These are phyloP conservation scores for Dolichotis patagonum DNA, from an alignment of 2,113 vertebrate genomes.

Conservation along the genomic window DNA sequence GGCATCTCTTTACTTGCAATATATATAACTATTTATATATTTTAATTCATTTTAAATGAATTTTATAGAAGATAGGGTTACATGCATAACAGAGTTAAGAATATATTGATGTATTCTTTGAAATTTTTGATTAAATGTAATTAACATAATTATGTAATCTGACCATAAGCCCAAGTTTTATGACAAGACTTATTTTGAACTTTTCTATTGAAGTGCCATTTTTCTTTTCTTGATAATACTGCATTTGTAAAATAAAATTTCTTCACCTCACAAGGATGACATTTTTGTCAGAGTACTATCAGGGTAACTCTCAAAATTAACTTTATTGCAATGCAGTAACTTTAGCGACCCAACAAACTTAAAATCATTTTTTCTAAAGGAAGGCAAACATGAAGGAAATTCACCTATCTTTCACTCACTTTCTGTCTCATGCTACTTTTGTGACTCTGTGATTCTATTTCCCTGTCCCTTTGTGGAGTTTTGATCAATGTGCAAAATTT, in stretches of 20 bases:
- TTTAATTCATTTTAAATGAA: neutral
- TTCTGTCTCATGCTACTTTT: neutral
- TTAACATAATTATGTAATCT: neutral
- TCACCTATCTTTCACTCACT: neutral
- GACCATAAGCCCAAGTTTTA: neutral
- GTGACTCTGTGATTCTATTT: neutral
- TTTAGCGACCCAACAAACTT: neutral
- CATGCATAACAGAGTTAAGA: neutral
- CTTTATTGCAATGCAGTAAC: neutral
- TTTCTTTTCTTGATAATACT: neutral
- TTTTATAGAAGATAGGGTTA: neutral
- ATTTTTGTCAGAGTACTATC: neutral
- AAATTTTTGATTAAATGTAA: neutral
- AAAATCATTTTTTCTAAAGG: neutral
- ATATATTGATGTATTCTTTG: neutral
- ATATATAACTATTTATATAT: neutral
- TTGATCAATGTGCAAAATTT: neutral
- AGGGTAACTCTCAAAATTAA: neutral
- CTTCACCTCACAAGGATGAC: neutral
- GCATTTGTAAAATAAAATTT: neutral
- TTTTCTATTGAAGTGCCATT: neutral
- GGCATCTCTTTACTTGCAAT: neutral
- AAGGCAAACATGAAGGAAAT: neutral
- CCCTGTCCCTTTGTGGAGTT: neutral
- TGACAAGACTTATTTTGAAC: neutral